Conservation (phyloP, 1,140 invertebrate species). For the Andrena cerasifolii region DNA sequence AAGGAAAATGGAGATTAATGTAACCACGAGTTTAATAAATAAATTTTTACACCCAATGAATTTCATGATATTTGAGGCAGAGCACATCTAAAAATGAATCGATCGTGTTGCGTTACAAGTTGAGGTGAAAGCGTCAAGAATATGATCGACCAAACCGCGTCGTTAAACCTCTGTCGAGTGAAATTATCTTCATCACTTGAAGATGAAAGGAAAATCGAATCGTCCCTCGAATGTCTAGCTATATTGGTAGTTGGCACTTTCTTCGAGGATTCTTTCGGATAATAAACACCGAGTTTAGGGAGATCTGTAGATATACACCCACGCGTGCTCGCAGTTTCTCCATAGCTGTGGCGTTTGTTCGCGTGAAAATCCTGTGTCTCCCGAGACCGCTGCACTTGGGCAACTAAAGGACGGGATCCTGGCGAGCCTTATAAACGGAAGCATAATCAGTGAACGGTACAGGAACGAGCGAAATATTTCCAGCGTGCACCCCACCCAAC, state of each 20-base stretch:
- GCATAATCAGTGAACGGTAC: slow-evolving; percentile 66
- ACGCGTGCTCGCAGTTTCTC: slow-evolving; percentile 42
- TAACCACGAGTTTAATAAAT: too few relatives aligned
- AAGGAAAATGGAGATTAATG: too few relatives aligned
- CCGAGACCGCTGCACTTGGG: slow-evolving; percentile 1
- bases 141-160: background rate
- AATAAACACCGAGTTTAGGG: too few relatives aligned
- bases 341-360: slow-evolving; percentile 24
- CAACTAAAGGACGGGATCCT: slow-evolving; percentile 57
- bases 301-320: slow-evolving; percentile 51
- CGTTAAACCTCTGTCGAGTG: background rate
- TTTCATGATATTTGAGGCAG: too few relatives aligned
- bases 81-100: too few relatives aligned
- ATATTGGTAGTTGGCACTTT: too few relatives aligned
- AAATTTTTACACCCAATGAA: too few relatives aligned
- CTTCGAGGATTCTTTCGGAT: too few relatives aligned
- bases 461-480: slow-evolving; percentile 47
- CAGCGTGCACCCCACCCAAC: slow-evolving; percentile 45
- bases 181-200: slow-evolving; percentile 8
- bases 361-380: slow-evolving; percentile 1
- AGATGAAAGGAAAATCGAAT: too few relatives aligned
- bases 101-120: background rate
- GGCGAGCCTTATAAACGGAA: slow-evolving; percentile 70
- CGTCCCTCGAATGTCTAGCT: too few relatives aligned
- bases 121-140: slow-evolving; percentile 4